phyloP scores from a whole-genome alignment of 2,888 invertebrate genomes.

The Sericinus montela region DNA sequence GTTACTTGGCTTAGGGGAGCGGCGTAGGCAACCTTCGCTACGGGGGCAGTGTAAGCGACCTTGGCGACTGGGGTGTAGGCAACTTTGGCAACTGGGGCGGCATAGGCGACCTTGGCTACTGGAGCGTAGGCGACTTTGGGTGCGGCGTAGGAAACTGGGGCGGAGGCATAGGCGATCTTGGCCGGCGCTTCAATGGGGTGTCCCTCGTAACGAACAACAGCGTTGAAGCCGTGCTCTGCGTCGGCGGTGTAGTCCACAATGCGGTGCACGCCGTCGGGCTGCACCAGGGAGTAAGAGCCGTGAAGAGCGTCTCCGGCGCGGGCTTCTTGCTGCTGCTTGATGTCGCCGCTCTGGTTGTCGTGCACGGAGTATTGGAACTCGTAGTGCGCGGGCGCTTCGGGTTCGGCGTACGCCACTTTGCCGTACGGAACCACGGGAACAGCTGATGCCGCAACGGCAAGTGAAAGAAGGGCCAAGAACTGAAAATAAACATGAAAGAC shows the following conservation, averaged over 20 bases:
- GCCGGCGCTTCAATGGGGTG: constrained; percentile 38
- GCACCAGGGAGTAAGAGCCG: constrained; percentile 70
- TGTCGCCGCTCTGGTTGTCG: constrained; percentile 62
- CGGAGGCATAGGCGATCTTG: constrained; percentile 30
- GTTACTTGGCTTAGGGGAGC: constrained; percentile 46
- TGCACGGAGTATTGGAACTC: constrained; percentile 68
- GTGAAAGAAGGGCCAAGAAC: no score
- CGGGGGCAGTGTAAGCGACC: constrained; percentile 27
- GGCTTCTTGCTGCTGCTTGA: constrained; percentile 67
- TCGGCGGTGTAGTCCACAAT: constrained; percentile 70
- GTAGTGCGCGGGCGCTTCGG: constrained; percentile 61
- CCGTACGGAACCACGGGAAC: no score
- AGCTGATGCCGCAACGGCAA: no score
- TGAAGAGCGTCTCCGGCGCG: constrained; percentile 64
- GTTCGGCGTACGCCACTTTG: constrained; percentile 45
- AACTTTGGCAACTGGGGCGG: constrained; percentile 36
- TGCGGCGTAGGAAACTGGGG: constrained; percentile 32
- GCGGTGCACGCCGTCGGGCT: constrained; percentile 66
- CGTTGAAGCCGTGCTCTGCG: constrained; percentile 65
- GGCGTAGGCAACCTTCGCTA: constrained; percentile 36
- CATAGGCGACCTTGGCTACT: constrained; percentile 18
- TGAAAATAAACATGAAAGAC: no score
- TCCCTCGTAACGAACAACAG: constrained; percentile 65
- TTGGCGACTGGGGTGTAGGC: constrained; percentile 29
- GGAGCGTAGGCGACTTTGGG: constrained; percentile 28